Evolutionary conservation across 2,797 vertebrate genomes (phyloP).

Genomic region (Karalla daura): DNA sequence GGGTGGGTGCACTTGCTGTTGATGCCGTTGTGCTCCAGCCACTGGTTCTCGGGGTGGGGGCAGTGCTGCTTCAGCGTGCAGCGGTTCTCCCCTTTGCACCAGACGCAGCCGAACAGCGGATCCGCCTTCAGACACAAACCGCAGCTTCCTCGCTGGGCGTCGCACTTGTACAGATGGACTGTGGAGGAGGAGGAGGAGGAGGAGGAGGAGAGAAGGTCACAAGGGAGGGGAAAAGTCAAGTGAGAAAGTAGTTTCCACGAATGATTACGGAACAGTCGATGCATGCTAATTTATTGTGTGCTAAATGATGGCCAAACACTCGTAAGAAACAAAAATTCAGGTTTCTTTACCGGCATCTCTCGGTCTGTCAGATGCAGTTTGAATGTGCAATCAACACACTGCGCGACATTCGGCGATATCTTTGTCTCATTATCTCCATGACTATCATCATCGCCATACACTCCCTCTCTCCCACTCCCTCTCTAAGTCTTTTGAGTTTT

Average conservation of each 20-base stretch:
- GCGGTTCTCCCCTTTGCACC: conserved; percentile 93
- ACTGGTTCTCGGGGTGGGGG: conserved; percentile 89
- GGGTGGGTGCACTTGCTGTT: conserved; percentile 97
- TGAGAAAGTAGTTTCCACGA: conserved; percentile 30
- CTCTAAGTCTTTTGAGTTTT: conserved; percentile 37
- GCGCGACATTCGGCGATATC: conserved; percentile 37
- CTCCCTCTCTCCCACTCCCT: conserved; percentile 11
- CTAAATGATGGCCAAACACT: conserved; percentile 30
- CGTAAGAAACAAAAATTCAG: conserved; percentile 6
- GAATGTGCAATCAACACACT: conserved; percentile 27
- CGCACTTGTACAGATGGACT: conserved; percentile 98
- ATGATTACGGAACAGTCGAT: conserved; percentile 30
- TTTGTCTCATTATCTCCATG: conserved; percentile 57
- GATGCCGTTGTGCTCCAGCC: conserved; percentile 91
- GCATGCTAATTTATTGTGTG: conserved; percentile 23
- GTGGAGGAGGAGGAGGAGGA: conserved; percentile 28
- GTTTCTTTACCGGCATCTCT: conserved; percentile 26
- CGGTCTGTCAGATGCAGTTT: conserved; percentile 18
- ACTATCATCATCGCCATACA: conserved; percentile 37
- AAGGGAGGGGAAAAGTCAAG: background rate
- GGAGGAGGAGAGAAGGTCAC: background rate
- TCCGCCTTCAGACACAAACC: conserved; percentile 97
- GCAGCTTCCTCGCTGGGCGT: conserved; percentile 94
- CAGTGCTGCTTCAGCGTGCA: conserved; percentile 97
- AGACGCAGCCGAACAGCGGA: conserved; percentile 93